A percentile compares a stretch with the other conserved stretches of the same genome.
Conservation (phyloP, 2,797 vertebrate species). For the Cetoscarus ocellatus region DNA sequence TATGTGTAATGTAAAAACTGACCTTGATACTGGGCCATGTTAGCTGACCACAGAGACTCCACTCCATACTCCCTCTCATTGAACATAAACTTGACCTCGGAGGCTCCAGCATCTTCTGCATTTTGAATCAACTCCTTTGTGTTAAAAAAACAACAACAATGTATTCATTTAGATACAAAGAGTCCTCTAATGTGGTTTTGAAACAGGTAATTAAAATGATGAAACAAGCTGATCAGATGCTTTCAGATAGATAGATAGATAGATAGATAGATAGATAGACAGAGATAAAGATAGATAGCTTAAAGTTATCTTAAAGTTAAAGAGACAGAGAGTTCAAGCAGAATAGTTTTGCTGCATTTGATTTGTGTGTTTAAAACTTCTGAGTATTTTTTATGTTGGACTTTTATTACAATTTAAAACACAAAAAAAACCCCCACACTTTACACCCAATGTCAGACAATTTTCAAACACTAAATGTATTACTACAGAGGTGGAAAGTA, state of each 20-base stretch:
- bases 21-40: slow-evolving; percentile 97
- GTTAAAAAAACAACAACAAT: slow-evolving; percentile 25
- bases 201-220: background rate
- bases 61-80: slow-evolving; percentile 97
- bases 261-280: no score
- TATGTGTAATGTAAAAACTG: slow-evolving; percentile 23
- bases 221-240: slow-evolving; percentile 21
- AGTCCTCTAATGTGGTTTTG: slow-evolving; percentile 2
- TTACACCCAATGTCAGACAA: no score
- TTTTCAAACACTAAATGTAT: no score
- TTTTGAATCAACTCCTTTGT: slow-evolving; percentile 98
- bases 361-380: no score
- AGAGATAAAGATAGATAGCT: no score
- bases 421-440: no score
- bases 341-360: no score
- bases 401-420: no score
- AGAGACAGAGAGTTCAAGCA: no score
- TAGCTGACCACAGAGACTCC: slow-evolving; percentile 94
- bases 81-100: slow-evolving; percentile 95
- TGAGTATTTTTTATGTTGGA: no score
- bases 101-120: slow-evolving; percentile 98
- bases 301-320: no score
- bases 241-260: slow-evolving; percentile 2
- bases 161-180: background rate
- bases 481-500: no score